Conservation (phyloP, 2,113 vertebrate species). For the Actenoides hombroni region DNA sequence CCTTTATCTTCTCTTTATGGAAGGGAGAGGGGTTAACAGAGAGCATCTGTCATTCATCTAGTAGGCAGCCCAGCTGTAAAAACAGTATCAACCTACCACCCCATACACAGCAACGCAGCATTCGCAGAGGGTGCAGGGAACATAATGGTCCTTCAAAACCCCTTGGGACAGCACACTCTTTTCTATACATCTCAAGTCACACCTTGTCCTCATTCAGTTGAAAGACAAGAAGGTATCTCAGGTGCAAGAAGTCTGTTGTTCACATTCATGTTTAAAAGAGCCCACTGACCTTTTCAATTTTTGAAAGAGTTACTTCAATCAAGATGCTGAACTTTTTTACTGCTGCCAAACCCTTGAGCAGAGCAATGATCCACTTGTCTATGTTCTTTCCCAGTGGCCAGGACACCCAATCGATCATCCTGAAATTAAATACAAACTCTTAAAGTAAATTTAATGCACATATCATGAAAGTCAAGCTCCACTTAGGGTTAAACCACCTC, state of each 20-base stretch:
- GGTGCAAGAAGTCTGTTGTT: background rate
- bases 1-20: too few relatives aligned
- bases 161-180: background rate
- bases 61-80: background rate
- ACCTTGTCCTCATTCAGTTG: background rate
- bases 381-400: conserved; percentile 84
- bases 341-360: conserved; percentile 80
- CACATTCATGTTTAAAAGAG: background rate
- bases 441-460: background rate
- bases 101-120: background rate
- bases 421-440: conserved; percentile 46
- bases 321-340: conserved; percentile 86
- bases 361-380: conserved; percentile 84
- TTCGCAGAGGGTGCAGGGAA: background rate
- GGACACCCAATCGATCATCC: conserved; percentile 85
- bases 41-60: too few relatives aligned
- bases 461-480: background rate
- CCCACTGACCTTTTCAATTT: conserved; percentile 83
- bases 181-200: background rate
- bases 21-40: too few relatives aligned
- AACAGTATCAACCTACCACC: background rate
- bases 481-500: background rate
- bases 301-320: conserved; percentile 82
- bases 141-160: background rate
- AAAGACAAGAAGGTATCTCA: background rate